Percentiles rank a stretch among this genome's conserved stretches.
Evolutionary conservation across 2,888 invertebrate genomes (phyloP).

Genomic region (Vandiemenella viatica): DNA sequence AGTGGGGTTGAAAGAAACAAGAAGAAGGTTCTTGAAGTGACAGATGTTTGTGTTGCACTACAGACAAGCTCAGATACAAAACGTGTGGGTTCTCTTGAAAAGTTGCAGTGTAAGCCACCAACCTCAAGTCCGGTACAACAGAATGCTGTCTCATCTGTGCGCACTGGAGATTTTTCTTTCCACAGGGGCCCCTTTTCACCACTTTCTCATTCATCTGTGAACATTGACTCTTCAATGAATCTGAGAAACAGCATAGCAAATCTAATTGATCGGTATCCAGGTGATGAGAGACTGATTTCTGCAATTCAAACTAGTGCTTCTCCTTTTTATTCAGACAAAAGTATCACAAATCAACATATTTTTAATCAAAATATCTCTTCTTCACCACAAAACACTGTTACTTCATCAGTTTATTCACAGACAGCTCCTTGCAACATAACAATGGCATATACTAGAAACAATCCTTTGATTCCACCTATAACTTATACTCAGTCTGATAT

Average conservation of each 20-base stretch:
- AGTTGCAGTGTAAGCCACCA: background rate
- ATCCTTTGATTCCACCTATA: background rate
- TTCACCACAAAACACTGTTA: slow-evolving; percentile 4
- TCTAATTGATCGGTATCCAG: slow-evolving; percentile 41
- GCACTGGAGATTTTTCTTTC: slow-evolving; percentile 5
- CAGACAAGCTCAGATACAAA: background rate
- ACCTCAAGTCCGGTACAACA: background rate
- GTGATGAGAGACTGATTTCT: slow-evolving; percentile 37
- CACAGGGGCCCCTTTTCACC: slow-evolving; percentile 13
- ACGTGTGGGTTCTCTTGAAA: background rate
- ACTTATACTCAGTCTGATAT: background rate
- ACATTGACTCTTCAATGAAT: slow-evolving; percentile 20
- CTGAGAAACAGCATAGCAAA: slow-evolving; percentile 40
- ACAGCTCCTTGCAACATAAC: slow-evolving; percentile 3
- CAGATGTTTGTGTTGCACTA: background rate
- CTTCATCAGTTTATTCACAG: slow-evolving; percentile 12
- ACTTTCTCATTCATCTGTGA: slow-evolving; percentile 28
- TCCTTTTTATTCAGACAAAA: slow-evolving; percentile 30
- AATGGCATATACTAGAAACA: slow-evolving; percentile 4
- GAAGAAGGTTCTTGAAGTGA: background rate
- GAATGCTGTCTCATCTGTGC: background rate
- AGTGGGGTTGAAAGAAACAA: background rate
- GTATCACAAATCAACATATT: slow-evolving; percentile 12
- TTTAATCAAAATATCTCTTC: background rate
- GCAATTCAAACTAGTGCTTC: slow-evolving; percentile 26